phyloP scores from a whole-genome alignment of 2,888 invertebrate species.

The Yponomeuta malinellus region DNA sequence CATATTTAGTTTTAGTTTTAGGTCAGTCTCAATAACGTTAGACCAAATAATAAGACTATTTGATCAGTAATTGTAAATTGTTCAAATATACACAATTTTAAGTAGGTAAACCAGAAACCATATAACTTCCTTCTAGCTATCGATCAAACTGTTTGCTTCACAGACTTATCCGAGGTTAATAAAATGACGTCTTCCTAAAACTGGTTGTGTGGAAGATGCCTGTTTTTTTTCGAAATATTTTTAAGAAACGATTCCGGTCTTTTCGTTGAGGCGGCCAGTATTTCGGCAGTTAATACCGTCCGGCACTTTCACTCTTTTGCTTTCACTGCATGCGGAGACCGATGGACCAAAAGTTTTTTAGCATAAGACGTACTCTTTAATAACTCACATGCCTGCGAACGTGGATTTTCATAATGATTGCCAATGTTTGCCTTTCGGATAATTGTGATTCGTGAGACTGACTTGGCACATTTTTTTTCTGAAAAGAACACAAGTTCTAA shows the following conservation, averaged over 20 bases:
- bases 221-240: conserved; percentile 1
- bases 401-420: background rate
- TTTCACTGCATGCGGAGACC: conserved; percentile 34
- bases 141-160: background rate
- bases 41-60: background rate
- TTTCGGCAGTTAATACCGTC: conserved; percentile 32
- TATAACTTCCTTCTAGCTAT: background rate
- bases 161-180: background rate
- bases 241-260: conserved; percentile 4
- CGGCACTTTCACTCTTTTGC: conserved; percentile 42
- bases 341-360: conserved; percentile 30
- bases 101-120: background rate
- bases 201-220: background rate
- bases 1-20: background rate
- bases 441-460: too few species aligned
- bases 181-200: background rate
- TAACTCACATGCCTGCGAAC: background rate
- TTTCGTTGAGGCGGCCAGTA: conserved; percentile 17
- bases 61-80: background rate
- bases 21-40: background rate
- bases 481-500: too few species aligned
- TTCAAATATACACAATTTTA: background rate
- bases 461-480: too few species aligned
- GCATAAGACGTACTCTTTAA: conserved; percentile 18
- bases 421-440: too few species aligned